Evolutionary conservation across 2,113 vertebrate genomes (phyloP), one percentile per base, ranked within the genome.

Genomic region (Motacilla tschutschensis): DNA sequence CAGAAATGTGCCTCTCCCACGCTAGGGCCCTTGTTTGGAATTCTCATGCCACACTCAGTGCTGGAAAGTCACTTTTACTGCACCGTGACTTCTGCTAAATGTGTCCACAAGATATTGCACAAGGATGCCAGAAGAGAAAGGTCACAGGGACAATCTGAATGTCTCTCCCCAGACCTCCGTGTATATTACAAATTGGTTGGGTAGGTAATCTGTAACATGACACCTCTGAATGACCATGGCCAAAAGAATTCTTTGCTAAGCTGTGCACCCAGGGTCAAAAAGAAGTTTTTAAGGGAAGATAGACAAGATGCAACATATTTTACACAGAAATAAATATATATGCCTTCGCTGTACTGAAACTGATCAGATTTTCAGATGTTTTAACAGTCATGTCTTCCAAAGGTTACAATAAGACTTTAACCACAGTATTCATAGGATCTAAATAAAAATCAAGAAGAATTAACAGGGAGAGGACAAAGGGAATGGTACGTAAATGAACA

Each of bases 61-160:
- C 43, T 84, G 72, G 60, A 79, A 86, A 74, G 88, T 63, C 78
- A 84, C 62, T 92, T 88, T 59, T 60, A 63, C 54, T 77, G 81
- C 93, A 91, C 69, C 9, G 11, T 90, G 92, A 88, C 88, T 91
- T 67, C 46, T 89, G 51, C 47, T 88, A 73, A 77, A 91, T 14
- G 22, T 88, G 88, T 90, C 69, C 53, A 64, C 44, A 82, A 77
- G 64, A 67, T 60, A 48, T 13, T 53, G 55, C 74, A 55, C 18
- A 47, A 77, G 51, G 46, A 22, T 65, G 83, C 81, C 90, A 92
- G 76, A 77, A 91, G 17, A 73, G 69, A 91, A 95, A 95, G 87
- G 90, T 93, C 94, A 90, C 76, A 77, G 41, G 7, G 69, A 82
- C 13, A 5, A 40, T 46, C 29, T 79, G 86, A 67, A 53, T 59